These are phyloP conservation scores for Phrynosoma blainvillii DNA, from an alignment of 2,113 vertebrate genomes.

Conservation along the genomic window DNA sequence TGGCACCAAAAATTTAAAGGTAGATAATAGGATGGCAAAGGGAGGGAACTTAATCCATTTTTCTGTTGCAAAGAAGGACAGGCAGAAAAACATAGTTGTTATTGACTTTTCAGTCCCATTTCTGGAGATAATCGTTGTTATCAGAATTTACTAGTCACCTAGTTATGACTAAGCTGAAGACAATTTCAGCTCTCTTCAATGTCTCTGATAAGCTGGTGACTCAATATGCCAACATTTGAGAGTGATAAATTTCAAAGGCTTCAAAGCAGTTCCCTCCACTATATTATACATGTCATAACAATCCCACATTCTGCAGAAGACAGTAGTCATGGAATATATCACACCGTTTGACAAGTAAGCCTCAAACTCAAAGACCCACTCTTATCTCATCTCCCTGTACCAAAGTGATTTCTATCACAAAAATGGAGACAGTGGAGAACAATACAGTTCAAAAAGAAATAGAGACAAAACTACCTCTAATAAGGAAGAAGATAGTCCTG, in stretches of 20 bases:
- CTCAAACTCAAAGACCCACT: constrained; percentile 66
- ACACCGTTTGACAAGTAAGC: constrained; percentile 69
- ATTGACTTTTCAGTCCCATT: constrained; percentile 25
- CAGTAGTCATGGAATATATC: constrained; percentile 71
- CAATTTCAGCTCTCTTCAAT: constrained; percentile 56
- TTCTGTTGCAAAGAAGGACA: not conserved
- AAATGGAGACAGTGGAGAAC: constrained; percentile 69
- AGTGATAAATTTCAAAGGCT: constrained; percentile 69
- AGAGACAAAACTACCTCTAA: constrained; percentile 67
- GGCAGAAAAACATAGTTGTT: not conserved
- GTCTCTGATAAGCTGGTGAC: constrained; percentile 53
- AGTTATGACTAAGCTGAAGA: constrained; percentile 53
- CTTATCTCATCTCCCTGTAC: constrained; percentile 69
- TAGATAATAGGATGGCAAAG: not conserved
- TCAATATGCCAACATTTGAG: constrained; percentile 50
- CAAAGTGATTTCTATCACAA: constrained; percentile 71
- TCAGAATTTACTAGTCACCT: constrained; percentile 52
- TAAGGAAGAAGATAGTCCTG: constrained; percentile 49
- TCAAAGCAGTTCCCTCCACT: constrained; percentile 65
- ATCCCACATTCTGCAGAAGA: constrained; percentile 73
- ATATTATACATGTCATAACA: constrained; percentile 74
- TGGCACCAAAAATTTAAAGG: not conserved
- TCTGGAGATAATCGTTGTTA: constrained; percentile 34
- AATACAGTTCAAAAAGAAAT: constrained; percentile 64
- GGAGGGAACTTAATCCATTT: not conserved